These are phyloP conservation scores for Ciconia stormi DNA, from an alignment of 2,113 vertebrate genomes.

Conservation along the genomic window DNA sequence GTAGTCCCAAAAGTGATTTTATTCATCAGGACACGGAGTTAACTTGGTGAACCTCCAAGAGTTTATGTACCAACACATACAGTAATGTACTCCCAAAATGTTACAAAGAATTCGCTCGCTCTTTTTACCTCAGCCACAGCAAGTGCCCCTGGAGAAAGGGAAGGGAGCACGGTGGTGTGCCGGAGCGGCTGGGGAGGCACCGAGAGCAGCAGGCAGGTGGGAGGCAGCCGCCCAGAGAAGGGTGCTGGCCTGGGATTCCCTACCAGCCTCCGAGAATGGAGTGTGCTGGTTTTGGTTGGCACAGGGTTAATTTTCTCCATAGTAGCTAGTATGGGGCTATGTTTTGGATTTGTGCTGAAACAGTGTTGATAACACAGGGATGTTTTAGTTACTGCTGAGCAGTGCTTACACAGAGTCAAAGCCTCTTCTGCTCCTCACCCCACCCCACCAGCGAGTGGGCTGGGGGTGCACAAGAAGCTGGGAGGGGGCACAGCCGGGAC, in stretches of 20 bases:
- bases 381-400: too few relatives aligned
- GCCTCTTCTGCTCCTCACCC: too few relatives aligned
- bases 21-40: background rate
- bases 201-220: accelerated
- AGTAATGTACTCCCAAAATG: background rate
- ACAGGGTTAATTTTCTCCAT: too few relatives aligned
- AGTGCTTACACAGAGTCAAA: too few relatives aligned
- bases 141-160: accelerated
- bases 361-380: too few relatives aligned
- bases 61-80: background rate
- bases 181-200: background rate
- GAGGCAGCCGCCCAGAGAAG: background rate
- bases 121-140: background rate
- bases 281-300: too few relatives aligned
- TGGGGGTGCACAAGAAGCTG: too few relatives aligned
- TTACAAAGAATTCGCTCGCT: accelerated
- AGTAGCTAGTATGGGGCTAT: too few relatives aligned
- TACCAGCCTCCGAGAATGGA: background rate
- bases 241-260: background rate
- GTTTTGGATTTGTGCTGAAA: too few relatives aligned
- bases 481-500: too few relatives aligned
- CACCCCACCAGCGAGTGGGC: too few relatives aligned
- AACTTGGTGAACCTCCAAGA: background rate
- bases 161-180: accelerated
- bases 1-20: background rate